A percentile compares a stretch with the other conserved stretches of the same genome.
Evolutionary conservation across 2,797 vertebrate genomes (phyloP).

Genomic region (Scomberomorus guttatus): DNA sequence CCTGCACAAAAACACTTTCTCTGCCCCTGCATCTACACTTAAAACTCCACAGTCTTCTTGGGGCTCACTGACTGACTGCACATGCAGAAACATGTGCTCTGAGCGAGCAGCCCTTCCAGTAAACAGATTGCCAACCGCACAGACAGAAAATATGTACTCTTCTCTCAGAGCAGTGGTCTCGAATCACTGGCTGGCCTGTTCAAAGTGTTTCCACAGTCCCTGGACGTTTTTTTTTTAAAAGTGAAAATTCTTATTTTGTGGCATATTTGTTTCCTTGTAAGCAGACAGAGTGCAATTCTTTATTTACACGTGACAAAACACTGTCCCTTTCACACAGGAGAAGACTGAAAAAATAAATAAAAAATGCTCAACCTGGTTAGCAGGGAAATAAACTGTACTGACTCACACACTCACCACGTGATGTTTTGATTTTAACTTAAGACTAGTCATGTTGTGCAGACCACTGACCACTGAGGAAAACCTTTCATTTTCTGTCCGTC

Average conservation of each 20-base stretch:
- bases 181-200: slow-evolving; percentile 87
- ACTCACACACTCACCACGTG: slow-evolving; percentile 52
- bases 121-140: slow-evolving; percentile 87
- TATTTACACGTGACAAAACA: slow-evolving; percentile 72
- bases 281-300: slow-evolving; percentile 75
- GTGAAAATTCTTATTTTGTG: slow-evolving; percentile 73
- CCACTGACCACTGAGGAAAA: slow-evolving; percentile 58
- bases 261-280: slow-evolving; percentile 74
- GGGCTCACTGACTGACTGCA: slow-evolving; percentile 71
- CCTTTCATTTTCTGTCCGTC: slow-evolving; percentile 49
- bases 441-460: slow-evolving; percentile 55
- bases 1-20: slow-evolving; percentile 71
- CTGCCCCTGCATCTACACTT: slow-evolving; percentile 66
- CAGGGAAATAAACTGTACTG: slow-evolving; percentile 50
- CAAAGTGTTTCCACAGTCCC: slow-evolving; percentile 84
- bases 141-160: slow-evolving; percentile 86
- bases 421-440: slow-evolving; percentile 65
- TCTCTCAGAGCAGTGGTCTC: slow-evolving; percentile 73
- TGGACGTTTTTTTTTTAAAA: slow-evolving; percentile 62
- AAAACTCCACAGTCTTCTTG: slow-evolving; percentile 62
- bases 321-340: slow-evolving; percentile 69
- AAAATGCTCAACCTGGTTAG: slow-evolving; percentile 53
- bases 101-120: slow-evolving; percentile 81
- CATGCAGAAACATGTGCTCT: slow-evolving; percentile 86
- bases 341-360: slow-evolving; percentile 30